Conservation (phyloP, 2,888 invertebrate genomes). For the Phalera bucephala region DNA sequence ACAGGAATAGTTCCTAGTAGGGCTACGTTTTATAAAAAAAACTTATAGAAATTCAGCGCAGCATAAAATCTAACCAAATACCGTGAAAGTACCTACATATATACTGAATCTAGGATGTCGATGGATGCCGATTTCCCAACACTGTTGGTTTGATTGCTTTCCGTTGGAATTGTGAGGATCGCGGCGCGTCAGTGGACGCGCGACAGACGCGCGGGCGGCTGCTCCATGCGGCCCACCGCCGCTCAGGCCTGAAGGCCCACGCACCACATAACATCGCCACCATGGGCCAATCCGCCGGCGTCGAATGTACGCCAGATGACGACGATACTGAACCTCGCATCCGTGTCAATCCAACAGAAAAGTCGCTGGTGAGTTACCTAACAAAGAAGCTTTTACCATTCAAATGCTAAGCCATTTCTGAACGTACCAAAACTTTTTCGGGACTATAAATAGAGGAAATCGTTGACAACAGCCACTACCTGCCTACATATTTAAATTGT, state of each 20-base stretch:
- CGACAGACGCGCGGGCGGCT: slow-evolving; percentile 75
- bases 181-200: slow-evolving; percentile 70
- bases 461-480: too few species aligned
- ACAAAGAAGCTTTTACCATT: slow-evolving; percentile 6
- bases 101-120: slow-evolving; percentile 1
- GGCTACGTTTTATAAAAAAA: too few species aligned
- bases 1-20: too few species aligned
- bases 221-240: slow-evolving; percentile 76
- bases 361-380: slow-evolving; percentile 74
- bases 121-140: slow-evolving; percentile 24
- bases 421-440: background rate
- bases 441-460: too few species aligned
- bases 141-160: slow-evolving; percentile 44
- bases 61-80: too few species aligned
- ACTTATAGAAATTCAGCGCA: too few species aligned
- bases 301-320: slow-evolving; percentile 78
- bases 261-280: slow-evolving; percentile 27
- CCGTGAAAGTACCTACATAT: too few species aligned
- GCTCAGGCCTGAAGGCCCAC: slow-evolving; percentile 43
- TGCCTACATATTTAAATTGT: too few species aligned
- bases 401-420: background rate
- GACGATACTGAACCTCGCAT: slow-evolving; percentile 78
- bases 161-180: slow-evolving; percentile 36
- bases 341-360: slow-evolving; percentile 74
- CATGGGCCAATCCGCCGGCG: slow-evolving; percentile 82